Base-by-base conservation (phyloP, 2,888 invertebrate genomes). In the Eupithecia subfuscata region DNA sequence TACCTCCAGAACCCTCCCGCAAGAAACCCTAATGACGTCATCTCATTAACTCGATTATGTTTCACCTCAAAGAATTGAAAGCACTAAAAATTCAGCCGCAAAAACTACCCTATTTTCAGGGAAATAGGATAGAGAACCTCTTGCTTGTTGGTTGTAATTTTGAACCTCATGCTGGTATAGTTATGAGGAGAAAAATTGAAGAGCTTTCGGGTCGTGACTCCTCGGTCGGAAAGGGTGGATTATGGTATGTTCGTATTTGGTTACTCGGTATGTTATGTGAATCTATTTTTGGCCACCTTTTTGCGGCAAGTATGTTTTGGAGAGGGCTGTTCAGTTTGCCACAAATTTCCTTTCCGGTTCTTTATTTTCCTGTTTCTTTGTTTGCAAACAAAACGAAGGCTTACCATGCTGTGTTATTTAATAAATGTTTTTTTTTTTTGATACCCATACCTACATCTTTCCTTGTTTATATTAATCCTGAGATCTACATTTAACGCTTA, bases 11-110 rank as follows among this genome's bases (percentile, higher is more conserved):
- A 67, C 22, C 37, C 34, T 12, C 1, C 11, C 43, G 43, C 25
- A 68, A 68, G 68, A 69, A 34, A 52, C 56, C 72, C 52, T 75
- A 72, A 75, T 70, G 70, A 70, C 43, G 22, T 52, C 52, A 40
- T 88, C 88, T 89, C 90, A 90, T 90, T 89, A 87, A 86, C 87
- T 87, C 85, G 85, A 89, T 90, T 90, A 89, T 88, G 83, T 87
- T 85, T 83, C 84, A 87, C 85, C 83, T 84, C 84, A 80, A 79
- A 78, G 71, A 77, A 74, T 74, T 78, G 60, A 69, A 67, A 76
- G 75, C 73, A 70, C 73, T 79, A 71, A 78, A 80, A 82, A 82
- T 76, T 71, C 68, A 30, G 11, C 11, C 2, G 25, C 18, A 18
- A 77, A 73, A 64, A 69, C 8, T 30, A 45, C 78, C 77, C 79